A percentile compares a stretch with the other conserved stretches of the same genome.
These are phyloP conservation scores for Ispidina picta DNA, from an alignment of 2,797 vertebrate genomes.

Conservation along the genomic window DNA sequence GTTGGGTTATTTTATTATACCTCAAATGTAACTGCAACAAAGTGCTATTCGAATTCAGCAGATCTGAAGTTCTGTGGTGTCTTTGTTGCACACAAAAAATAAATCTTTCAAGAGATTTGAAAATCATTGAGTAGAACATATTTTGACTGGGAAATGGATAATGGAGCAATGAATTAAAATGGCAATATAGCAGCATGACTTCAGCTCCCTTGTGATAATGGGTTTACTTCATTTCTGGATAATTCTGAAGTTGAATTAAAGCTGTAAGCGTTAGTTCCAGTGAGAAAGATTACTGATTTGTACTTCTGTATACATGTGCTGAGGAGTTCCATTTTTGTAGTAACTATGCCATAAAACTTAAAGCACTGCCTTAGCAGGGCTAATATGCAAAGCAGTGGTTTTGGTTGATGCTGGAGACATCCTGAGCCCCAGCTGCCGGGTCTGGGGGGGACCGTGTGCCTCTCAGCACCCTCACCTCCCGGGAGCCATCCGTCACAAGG, in stretches of 20 bases:
- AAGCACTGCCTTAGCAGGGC: not conserved
- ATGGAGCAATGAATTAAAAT: not conserved
- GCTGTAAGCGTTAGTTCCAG: not conserved
- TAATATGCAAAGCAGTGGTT: not conserved
- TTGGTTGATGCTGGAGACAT: not conserved
- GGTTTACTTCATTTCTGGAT: not conserved
- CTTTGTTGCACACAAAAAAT: not conserved
- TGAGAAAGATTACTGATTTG: not conserved
- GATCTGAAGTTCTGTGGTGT: not conserved
- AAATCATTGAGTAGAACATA: not conserved
- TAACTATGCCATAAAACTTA: not conserved
- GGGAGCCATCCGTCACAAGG: slow-evolving; percentile 8
- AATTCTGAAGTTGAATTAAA: not conserved
- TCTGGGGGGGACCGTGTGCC: not conserved
- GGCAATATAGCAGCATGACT: not conserved
- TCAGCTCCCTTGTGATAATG: not conserved
- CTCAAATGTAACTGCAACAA: not conserved
- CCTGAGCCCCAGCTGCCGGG: slow-evolving; percentile 23
- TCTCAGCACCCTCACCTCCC: not conserved
- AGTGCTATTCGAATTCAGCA: not conserved
- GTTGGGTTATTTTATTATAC: not conserved
- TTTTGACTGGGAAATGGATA: not conserved
- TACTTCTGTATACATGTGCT: not conserved
- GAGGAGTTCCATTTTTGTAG: not conserved
- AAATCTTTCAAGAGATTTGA: not conserved